Evolutionary conservation across 2,797 vertebrate genomes (phyloP), one percentile per base, ranked within the genome.

Genomic region (Catharus ustulatus): DNA sequence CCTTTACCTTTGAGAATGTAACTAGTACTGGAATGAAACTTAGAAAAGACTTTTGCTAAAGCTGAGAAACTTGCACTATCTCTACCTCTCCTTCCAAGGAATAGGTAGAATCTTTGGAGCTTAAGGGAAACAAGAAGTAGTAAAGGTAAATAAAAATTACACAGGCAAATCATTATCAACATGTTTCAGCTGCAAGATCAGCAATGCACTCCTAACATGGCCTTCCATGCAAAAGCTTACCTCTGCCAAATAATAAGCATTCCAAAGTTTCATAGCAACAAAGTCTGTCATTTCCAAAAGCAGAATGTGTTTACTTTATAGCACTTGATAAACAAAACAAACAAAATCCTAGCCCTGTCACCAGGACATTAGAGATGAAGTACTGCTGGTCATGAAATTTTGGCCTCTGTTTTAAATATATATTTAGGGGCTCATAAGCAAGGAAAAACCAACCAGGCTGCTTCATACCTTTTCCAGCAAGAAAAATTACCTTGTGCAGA

Each of bases 401-500:
- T 15, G 38, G 17, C 38, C 38, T 63, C 34, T 27, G 2, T 64
- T 90, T 73, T 52, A 82, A 69, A 38, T 46, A 68, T 22, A 32
- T 0, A 1, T 49, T 57, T 43, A 61, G 36, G 13, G 13, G 22
- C 23, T 38, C 52, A 71, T 8, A 82, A 78, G 40, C 17, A 87
- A 61, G 8, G 6, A n/a, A 88, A 89, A 84, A 55, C 1, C 2
- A 2, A 74, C 45, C 20, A 74, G 40, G 7, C 15, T 63, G n/a
- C 58, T 55, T 86, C 62, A 49, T 38, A 66, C 5, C 11, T 92
- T 78, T 32, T 72, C 36, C 22, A 85, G 45, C 6, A 78, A 48
- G 42, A 93, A 84, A 81, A 88, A 71, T 18, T 52, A 71, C 32
- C 48, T 68, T 59, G 69, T 76, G 66, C 77, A 95, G 94, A 94